Evolutionary conservation across 2,797 vertebrate genomes (phyloP), one percentile per base, ranked within the genome.

Genomic region (Phrynocephalus guinanensis): DNA sequence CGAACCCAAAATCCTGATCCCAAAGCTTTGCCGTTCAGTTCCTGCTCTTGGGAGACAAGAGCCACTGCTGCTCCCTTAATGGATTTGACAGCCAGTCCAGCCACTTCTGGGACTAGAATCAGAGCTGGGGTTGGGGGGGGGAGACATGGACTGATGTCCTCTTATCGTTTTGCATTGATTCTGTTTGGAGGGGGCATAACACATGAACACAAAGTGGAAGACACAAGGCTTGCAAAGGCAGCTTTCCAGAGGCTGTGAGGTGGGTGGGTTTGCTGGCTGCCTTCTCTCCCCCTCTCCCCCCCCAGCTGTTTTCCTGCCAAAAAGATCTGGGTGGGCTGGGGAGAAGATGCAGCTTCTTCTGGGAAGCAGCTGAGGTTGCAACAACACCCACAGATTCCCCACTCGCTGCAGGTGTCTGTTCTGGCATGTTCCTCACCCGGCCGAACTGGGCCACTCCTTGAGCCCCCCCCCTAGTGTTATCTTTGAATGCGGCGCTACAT

Each of bases 321-420:
- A 79, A 91, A 88, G 67, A 66, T 11, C 52, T 86, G 13, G 0
- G 2, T 84, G 86, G 81, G 93, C 24, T 16, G 78, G 22, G 3
- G 20, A 75, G 6, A 15, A 75, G 22, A 10, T 0, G 0, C 44
- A 56, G 22, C 73, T 48, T 63, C 18, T 11, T 70, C 18, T 26
- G 24, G 68, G 60, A 10, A 1, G 24, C 68, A 1, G 33, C 75
- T 90, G 82, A 84, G 26, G 30, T 76, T 89, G 72, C 33, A 33
- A 33, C 76, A 28, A 5, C 50, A 75, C 87, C 8, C 60, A 68
- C 50, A 83, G 81, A 80, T 33, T 60, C 33, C 72, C 8, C 84
- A 75, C 87, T 78, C 79, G 60, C 67, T 86, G 44, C 90, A 95
- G 92, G 87, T 89, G 91, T 80, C 78, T 60, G 24, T 80, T 20